Conservation (phyloP, 92 coral and sea anemone genomes). For the Zoanthus sociatus region DNA sequence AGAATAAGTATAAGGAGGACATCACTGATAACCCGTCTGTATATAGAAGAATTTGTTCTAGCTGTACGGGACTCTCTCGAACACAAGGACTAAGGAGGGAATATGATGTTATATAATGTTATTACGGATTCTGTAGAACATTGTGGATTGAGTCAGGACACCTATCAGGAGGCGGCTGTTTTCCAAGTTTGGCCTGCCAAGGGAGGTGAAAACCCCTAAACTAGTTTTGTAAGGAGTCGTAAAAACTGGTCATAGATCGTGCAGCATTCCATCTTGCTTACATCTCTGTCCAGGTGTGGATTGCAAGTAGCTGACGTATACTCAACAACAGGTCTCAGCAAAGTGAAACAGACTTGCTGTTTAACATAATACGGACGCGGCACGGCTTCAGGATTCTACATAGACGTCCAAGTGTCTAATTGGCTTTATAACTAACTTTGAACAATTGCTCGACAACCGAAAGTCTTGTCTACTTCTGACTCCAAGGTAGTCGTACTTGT, state of each 20-base stretch:
- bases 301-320: too few relatives aligned
- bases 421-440: slow-evolving; percentile 13
- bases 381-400: neutral
- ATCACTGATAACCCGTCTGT: too few relatives aligned
- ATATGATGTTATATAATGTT: neutral
- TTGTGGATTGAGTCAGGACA: neutral
- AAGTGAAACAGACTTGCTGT: neutral
- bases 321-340: too few relatives aligned
- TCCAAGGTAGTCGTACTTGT: slow-evolving; percentile 8
- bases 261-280: too few relatives aligned
- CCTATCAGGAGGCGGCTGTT: too few relatives aligned
- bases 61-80: too few relatives aligned
- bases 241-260: too few relatives aligned
- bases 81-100: too few relatives aligned
- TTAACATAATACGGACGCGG: neutral
- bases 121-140: slow-evolving; percentile 25
- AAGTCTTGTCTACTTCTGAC: slow-evolving; percentile 1
- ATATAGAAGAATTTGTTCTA: too few relatives aligned
- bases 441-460: slow-evolving; percentile 23
- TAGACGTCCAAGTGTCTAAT: neutral
- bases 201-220: neutral
- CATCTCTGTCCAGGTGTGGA: too few relatives aligned
- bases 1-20: too few relatives aligned
- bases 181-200: slow-evolving; percentile 10
- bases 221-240: too few relatives aligned